These are phyloP conservation scores for Melinaea menophilus DNA, from an alignment of 2,888 invertebrate genomes.

Conservation along the genomic window DNA sequence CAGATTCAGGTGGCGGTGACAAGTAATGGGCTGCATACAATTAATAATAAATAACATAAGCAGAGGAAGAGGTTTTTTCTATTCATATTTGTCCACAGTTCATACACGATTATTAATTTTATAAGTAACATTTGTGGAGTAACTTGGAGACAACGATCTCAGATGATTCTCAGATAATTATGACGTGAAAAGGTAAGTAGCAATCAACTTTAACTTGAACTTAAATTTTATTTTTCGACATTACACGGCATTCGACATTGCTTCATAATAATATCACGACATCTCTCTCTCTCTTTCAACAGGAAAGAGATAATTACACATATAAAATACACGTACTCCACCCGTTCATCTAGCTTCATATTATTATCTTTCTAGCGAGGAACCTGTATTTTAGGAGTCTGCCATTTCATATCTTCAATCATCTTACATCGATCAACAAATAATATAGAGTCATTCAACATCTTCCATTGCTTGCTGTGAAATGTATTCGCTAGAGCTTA, in stretches of 20 bases:
- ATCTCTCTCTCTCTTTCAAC: conserved; percentile 1
- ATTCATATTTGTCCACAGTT: no score
- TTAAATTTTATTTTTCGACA: background rate
- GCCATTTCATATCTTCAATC: conserved; percentile 65
- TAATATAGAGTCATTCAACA: background rate
- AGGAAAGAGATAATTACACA: conserved; percentile 14
- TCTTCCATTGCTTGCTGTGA: conserved; percentile 36
- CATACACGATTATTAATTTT: no score
- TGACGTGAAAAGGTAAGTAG: no score
- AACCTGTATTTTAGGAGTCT: conserved; percentile 71
- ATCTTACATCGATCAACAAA: background rate
- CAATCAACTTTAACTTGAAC: background rate
- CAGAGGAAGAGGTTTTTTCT: no score
- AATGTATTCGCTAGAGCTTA: background rate
- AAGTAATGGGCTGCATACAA: background rate
- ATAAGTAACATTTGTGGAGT: no score
- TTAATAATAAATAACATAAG: background rate
- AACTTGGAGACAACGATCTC: no score
- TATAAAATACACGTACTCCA: conserved; percentile 10
- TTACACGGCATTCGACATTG: background rate
- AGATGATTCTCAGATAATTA: no score
- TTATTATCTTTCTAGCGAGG: conserved; percentile 57
- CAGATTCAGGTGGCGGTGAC: conserved; percentile 31
- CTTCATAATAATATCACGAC: background rate
- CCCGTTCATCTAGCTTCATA: conserved; percentile 24